A percentile compares a stretch with the other conserved stretches of the same genome.
Conservation (phyloP, 2,888 invertebrate genomes). For the Ectemnius continuus region DNA sequence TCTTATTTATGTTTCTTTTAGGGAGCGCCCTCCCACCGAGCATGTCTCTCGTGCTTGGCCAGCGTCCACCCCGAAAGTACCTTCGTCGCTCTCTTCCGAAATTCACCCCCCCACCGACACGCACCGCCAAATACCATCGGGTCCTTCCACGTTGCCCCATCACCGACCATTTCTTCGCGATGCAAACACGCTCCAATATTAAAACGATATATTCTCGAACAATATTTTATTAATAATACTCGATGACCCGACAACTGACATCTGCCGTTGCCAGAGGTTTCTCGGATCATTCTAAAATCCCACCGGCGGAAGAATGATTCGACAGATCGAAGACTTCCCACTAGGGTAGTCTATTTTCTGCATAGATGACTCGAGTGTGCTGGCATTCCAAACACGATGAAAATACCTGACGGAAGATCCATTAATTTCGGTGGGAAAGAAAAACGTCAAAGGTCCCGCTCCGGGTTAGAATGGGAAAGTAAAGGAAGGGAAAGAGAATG, state of each 20-base stretch:
- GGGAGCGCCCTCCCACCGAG: slow-evolving; percentile 55
- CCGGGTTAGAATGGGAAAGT: too few species aligned
- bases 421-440: too few species aligned
- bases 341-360: slow-evolving; percentile 68
- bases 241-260: slow-evolving; percentile 25
- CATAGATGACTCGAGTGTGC: slow-evolving; percentile 62
- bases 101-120: slow-evolving; percentile 54
- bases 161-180: slow-evolving; percentile 67
- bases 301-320: slow-evolving; percentile 24
- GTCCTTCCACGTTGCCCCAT: slow-evolving; percentile 63
- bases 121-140: slow-evolving; percentile 42
- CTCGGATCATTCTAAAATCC: slow-evolving; percentile 20
- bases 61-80: slow-evolving; percentile 59
- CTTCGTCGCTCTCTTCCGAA: slow-evolving; percentile 50
- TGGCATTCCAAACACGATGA: slow-evolving; percentile 67
- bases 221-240: slow-evolving; percentile 34
- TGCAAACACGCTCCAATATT: slow-evolving; percentile 70
- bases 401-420: slow-evolving; percentile 48
- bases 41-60: slow-evolving; percentile 56
- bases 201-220: slow-evolving; percentile 68
- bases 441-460: too few species aligned
- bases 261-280: neutral
- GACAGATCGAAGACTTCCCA: slow-evolving; percentile 13
- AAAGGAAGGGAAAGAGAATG: slow-evolving; percentile 25
- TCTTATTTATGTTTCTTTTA: slow-evolving; percentile 78